A percentile compares a stretch with the other conserved stretches of the same genome.
Evolutionary conservation across 2,888 invertebrate species (phyloP).

Genomic region (Acanthosepion pharaonis): DNA sequence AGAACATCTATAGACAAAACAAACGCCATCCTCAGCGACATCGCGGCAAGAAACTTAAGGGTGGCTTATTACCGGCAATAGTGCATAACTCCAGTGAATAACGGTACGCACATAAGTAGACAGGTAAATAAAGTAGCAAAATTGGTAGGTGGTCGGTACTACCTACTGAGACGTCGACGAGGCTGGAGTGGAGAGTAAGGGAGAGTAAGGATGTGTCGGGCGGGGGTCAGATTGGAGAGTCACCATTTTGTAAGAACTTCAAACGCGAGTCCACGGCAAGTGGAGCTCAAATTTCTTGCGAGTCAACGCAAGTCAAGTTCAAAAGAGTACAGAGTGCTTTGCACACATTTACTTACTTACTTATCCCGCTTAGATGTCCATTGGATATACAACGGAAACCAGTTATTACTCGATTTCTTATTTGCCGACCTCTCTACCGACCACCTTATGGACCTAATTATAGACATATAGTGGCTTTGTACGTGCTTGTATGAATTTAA

Average conservation of each 20-base stretch:
- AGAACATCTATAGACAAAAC: too few species aligned
- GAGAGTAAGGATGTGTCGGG: not conserved
- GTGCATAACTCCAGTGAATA: not conserved
- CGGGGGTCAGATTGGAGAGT: not conserved
- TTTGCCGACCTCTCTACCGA: not conserved
- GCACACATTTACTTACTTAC: constrained; percentile 2
- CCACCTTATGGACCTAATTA: not conserved
- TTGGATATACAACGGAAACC: not conserved
- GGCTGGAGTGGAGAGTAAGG: not conserved
- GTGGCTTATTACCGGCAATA: not conserved
- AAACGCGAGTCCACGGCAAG: not conserved
- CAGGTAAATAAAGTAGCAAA: not conserved
- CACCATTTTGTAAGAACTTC: constrained; percentile 33
- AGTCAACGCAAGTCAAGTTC: constrained; percentile 33
- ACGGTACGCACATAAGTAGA: not conserved
- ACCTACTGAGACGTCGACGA: not conserved
- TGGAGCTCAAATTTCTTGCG: constrained; percentile 7
- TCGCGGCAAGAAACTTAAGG: not conserved
- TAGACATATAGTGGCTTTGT: not conserved
- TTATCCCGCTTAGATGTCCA: not conserved
- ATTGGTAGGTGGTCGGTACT: constrained; percentile 4
- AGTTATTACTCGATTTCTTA: too few species aligned
- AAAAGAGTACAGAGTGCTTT: not conserved
- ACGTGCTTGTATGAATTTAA: not conserved
- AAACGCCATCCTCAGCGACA: not conserved